Conservation (phyloP, 2,113 vertebrate species). For the Morone saxatilis region DNA sequence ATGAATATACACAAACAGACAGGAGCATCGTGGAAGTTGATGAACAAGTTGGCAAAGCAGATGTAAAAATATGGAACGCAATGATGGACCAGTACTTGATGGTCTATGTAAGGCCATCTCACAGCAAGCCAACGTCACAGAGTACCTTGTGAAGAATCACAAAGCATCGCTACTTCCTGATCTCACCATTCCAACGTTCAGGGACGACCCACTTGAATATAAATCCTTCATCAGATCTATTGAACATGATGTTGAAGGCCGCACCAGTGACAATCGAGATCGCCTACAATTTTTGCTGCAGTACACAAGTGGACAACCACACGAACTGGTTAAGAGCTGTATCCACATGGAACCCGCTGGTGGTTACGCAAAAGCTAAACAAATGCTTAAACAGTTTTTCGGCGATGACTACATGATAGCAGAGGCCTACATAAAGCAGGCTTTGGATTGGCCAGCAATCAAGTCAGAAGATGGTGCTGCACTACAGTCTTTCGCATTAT, state of each 20-base stretch:
- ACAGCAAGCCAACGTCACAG: conserved; percentile 49
- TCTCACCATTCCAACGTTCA: conserved; percentile 37
- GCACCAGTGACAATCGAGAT: no score
- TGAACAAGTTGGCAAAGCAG: neutral
- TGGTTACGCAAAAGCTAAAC: conserved; percentile 33
- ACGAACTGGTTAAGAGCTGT: conserved; percentile 53
- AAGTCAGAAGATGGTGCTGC: conserved; percentile 23
- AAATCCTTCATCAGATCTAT: conserved; percentile 3
- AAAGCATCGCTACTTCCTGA: conserved; percentile 51
- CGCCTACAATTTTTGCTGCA: no score
- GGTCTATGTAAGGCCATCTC: conserved; percentile 48
- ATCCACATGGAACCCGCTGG: conserved; percentile 47
- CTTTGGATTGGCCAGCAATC: conserved; percentile 34
- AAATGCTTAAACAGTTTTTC: conserved; percentile 50
- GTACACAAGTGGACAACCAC: conserved; percentile 32
- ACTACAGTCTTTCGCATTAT: conserved; percentile 20
- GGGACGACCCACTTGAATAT: conserved; percentile 32
- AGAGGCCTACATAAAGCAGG: conserved; percentile 46
- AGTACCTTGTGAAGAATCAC: conserved; percentile 58
- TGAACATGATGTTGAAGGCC: no score
- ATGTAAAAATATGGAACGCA: neutral
- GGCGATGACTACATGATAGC: conserved; percentile 37
- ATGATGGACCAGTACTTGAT: conserved; percentile 24
- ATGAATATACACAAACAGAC: neutral
- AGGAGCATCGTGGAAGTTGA: neutral